Evolutionary conservation across 2,113 vertebrate genomes (phyloP), one percentile per base, ranked within the genome.

Genomic region (Podocnemis expansa): DNA sequence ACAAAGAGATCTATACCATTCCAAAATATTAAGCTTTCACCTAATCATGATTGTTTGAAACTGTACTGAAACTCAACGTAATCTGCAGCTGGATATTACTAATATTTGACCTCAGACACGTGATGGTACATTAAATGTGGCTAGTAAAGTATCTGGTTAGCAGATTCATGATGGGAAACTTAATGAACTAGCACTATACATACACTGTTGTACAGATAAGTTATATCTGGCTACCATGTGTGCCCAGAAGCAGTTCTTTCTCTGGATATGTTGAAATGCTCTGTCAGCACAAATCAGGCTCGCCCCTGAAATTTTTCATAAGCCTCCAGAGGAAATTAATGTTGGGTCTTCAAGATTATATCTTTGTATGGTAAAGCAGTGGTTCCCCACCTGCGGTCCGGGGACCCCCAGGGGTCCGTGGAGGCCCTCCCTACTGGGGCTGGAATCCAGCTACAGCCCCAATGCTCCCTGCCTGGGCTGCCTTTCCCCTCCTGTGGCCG

Each of bases 321-420:
- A 96, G 93, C 85, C 85, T 97, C 93, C 81, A 90, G 88, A 97
- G 96, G 97, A 97, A 97, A 97, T 97, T 84, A 96, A 92, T 2
- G 2, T 89, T 90, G 89, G 81, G 93, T 95, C 96, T 92, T 93
- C 91, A 89, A 95, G 83, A 91, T 85, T 92, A 94, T 47, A 92
- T 73, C 60, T 92, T 89, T 92, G 27, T 91, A 78, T 60, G 45
- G 88, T 92, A 80, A 87, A 96, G 96, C 93, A 34, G n/a, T n/a
- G n/a, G n/a, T n/a, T n/a, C n/a, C n/a, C n/a, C n/a, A n/a, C n/a
- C n/a, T n/a, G n/a, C n/a, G n/a, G n/a, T n/a, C n/a, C n/a, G n/a
- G n/a, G n/a, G n/a, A 14, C 8, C 22, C 55, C 47, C 47, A 82
- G n/a, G n/a, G n/a, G n/a, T n/a, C n/a, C n/a, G n/a, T n/a, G n/a